A percentile compares a stretch with the other conserved stretches of the same genome.
phyloP scores from a whole-genome alignment of 2,888 invertebrate genomes.

The Catocala sponsa region DNA sequence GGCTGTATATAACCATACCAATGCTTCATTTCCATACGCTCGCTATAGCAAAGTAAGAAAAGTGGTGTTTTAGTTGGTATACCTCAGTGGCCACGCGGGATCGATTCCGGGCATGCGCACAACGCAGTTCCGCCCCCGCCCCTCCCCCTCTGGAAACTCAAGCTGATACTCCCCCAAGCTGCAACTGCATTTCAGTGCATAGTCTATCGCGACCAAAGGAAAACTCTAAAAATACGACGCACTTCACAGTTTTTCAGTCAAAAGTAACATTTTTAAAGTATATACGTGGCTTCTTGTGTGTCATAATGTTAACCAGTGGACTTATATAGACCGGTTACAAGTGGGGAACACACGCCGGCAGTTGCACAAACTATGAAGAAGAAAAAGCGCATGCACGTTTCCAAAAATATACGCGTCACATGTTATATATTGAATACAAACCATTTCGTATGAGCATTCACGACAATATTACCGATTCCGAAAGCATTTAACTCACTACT shows the following conservation, averaged over 20 bases:
- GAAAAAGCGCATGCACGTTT: constrained; percentile 75
- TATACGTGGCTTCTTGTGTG: constrained; percentile 29
- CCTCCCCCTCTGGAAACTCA: constrained; percentile 58
- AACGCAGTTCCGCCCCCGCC: constrained; percentile 65
- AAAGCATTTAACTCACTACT: constrained; percentile 63
- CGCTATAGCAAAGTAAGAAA: constrained; percentile 55
- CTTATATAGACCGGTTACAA: constrained; percentile 45
- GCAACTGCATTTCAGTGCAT: constrained; percentile 87
- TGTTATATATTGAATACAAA: constrained; percentile 61
- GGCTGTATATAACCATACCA: constrained; percentile 60
- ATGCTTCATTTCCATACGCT: constrained; percentile 50
- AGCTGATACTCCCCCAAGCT: constrained; percentile 58
- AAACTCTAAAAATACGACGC: constrained; percentile 65
- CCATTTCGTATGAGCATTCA: constrained; percentile 68
- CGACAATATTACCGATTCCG: constrained; percentile 70
- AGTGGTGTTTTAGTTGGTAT: constrained; percentile 63
- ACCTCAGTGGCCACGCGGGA: constrained; percentile 77
- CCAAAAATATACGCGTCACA: constrained; percentile 59
- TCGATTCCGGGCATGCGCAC: constrained; percentile 85
- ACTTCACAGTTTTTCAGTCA: constrained; percentile 18
- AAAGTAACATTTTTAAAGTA: constrained; percentile 17
- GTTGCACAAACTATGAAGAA: constrained; percentile 83
- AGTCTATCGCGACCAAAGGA: constrained; percentile 70
- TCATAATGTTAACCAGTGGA: constrained; percentile 44
- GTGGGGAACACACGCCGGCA: constrained; percentile 49